These are phyloP conservation scores for Dione vanillae DNA, from an alignment of 2,888 invertebrate species.

Conservation along the genomic window DNA sequence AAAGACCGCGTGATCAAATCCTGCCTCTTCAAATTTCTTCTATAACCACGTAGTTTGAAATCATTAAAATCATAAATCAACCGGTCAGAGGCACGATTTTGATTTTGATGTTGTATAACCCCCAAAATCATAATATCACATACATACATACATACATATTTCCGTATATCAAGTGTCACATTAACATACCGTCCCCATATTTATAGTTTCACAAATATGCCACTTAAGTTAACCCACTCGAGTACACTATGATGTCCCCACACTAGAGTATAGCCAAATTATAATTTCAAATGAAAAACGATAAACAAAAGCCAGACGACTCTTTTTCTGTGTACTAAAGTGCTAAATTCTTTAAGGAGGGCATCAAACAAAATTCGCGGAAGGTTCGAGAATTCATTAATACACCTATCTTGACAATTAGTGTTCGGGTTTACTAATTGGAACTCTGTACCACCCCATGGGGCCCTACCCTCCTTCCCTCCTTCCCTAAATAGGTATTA, in stretches of 20 bases:
- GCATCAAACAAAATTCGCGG: conserved; percentile 55
- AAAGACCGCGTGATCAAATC: no score
- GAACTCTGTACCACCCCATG: conserved; percentile 54
- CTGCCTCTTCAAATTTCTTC: no score
- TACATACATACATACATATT: neutral
- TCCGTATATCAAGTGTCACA: neutral
- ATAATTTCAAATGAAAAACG: neutral
- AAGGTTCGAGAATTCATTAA: conserved; percentile 59
- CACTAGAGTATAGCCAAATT: conserved; percentile 14
- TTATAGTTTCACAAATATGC: conserved; percentile 22
- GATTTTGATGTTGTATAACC: no score
- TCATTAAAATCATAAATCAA: no score
- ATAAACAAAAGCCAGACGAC: conserved; percentile 20
- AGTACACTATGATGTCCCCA: conserved; percentile 6
- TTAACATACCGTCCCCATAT: conserved; percentile 19
- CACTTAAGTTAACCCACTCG: conserved; percentile 2
- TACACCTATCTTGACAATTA: conserved; percentile 52
- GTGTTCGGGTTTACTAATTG: conserved; percentile 58
- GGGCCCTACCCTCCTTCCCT: conserved; percentile 41
- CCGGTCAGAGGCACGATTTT: no score
- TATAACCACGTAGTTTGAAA: no score
- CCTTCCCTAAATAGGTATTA: conserved; percentile 31
- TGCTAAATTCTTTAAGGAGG: conserved; percentile 27
- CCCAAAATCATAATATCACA: no score
- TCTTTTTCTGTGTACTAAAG: conserved; percentile 14